These are phyloP conservation scores for Eulithis prunata DNA, from an alignment of 2,888 invertebrate genomes.

Conservation along the genomic window DNA sequence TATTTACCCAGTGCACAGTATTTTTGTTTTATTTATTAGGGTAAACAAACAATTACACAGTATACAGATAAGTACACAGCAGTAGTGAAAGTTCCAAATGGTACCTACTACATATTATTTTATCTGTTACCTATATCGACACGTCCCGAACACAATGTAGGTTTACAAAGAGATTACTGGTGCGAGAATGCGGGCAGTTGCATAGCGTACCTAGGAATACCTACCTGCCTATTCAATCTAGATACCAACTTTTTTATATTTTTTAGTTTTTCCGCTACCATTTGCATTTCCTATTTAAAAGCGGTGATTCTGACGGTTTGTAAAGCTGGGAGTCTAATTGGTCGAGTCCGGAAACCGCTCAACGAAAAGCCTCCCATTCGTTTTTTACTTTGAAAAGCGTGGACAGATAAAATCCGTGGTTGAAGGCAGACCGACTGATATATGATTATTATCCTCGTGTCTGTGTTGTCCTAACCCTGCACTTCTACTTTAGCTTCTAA, in stretches of 20 bases:
- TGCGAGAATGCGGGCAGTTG: constrained; percentile 16
- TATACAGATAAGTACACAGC: too few species aligned
- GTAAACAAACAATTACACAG: too few species aligned
- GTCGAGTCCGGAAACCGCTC: not conserved
- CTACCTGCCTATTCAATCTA: too few species aligned
- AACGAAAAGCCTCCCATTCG: not conserved
- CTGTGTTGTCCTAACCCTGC: too few species aligned
- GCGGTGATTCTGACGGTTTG: not conserved
- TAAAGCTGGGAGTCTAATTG: not conserved
- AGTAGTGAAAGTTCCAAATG: not conserved
- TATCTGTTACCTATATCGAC: constrained; percentile 27
- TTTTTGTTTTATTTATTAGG: too few species aligned
- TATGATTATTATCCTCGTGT: too few species aligned
- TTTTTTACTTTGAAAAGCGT: not conserved
- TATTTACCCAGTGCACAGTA: too few species aligned
- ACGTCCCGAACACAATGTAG: constrained; percentile 32
- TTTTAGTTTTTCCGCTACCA: not conserved
- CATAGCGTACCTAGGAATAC: not conserved
- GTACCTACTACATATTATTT: constrained; percentile 13
- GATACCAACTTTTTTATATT: not conserved
- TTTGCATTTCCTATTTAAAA: not conserved
- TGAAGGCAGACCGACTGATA: too few species aligned
- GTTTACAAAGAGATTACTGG: constrained; percentile 32
- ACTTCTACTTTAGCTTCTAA: too few species aligned
- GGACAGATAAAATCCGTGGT: too few species aligned